Base-by-base conservation (phyloP, 2,888 invertebrate genomes). In the Vandiemenella viatica region DNA sequence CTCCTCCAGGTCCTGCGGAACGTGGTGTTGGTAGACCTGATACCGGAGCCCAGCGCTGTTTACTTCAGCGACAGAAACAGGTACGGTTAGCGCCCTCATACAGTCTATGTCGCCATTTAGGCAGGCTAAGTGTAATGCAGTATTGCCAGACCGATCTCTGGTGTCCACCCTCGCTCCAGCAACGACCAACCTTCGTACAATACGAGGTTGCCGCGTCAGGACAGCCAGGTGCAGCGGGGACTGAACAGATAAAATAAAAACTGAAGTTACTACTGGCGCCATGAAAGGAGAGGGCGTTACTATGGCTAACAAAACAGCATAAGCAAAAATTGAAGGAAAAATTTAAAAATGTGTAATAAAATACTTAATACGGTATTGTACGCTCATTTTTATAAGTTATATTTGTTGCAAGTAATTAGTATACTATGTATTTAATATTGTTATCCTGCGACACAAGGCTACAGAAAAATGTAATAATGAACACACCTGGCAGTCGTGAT, bases 221-320 rank as follows among this genome's bases (percentile, higher is more conserved):
- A 87, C 86, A 0, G 92, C 88, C 53, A 92, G 68, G 67, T 93
- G 92, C n/a, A 93, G 67, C 0, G 91, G 80, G 1, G 90, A 83
- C 65, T 72, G 64, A 5, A 54, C 53, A 46, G n/a, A 42, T 3
- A 19, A 20, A 13, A 15, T 16, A 3, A 38, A 38, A n/a, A n/a
- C n/a, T n/a, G n/a, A n/a, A n/a, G n/a, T n/a, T n/a, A n/a, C n/a
- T n/a, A n/a, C n/a, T n/a, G n/a, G n/a, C n/a, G n/a, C n/a, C n/a
- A n/a, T n/a, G 26, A 53, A 48, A 48, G 50, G 51, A 50, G 45
- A 40, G 54, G 55, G 40, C 53, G 53, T 50, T 50, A 49, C 42
- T 55, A n/a, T n/a, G n/a, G n/a, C n/a, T n/a, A n/a, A n/a, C n/a
- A n/a, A n/a, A n/a, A n/a, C n/a, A n/a, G n/a, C n/a, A n/a, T n/a